Conservation (phyloP, 2,888 invertebrate genomes). For the Eudasyphora cyanicolor region DNA sequence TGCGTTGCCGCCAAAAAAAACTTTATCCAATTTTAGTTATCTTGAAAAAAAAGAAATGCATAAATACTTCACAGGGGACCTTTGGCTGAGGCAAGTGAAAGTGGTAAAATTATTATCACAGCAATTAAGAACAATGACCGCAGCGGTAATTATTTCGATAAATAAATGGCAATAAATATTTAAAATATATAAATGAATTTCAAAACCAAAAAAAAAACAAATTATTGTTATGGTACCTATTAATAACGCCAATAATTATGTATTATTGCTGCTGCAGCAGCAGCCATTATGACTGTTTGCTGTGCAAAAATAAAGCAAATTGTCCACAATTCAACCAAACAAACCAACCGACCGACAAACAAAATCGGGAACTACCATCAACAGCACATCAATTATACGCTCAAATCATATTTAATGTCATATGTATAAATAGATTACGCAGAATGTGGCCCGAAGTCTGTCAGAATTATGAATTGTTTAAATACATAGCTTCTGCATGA, state of each 20-base stretch:
- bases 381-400: conserved; percentile 15
- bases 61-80: background rate
- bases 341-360: background rate
- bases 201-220: background rate
- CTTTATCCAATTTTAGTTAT: background rate
- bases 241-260: background rate
- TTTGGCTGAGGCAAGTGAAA: background rate
- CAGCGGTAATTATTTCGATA: background rate
- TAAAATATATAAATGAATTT: background rate
- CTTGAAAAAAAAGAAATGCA: background rate
- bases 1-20: no score
- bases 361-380: background rate
- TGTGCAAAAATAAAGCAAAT: background rate
- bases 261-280: background rate
- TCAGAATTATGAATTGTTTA: no score
- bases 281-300: background rate
- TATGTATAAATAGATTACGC: no score
- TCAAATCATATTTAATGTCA: no score
- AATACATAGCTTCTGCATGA: no score
- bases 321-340: background rate
- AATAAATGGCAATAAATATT: background rate
- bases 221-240: background rate
- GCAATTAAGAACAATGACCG: background rate
- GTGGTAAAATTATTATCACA: background rate
- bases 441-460: no score